Evolutionary conservation across 2,113 vertebrate species (phyloP).

Genomic region (Corapipo altera): DNA sequence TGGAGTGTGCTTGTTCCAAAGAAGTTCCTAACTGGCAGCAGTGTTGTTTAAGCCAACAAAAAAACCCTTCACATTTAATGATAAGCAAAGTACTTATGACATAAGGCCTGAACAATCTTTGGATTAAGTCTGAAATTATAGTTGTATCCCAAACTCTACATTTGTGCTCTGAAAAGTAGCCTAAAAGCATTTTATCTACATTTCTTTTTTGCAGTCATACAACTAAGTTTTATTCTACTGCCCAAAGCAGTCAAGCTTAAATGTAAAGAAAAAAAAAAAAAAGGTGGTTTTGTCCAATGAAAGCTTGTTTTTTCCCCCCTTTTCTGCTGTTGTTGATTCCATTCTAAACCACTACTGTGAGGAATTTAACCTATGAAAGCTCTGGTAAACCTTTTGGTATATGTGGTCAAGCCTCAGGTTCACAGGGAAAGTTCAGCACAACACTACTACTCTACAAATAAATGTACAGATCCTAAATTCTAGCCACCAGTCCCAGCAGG

Average conservation of each 20-base stretch:
- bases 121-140: neutral
- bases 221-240: neutral
- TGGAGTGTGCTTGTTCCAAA: neutral
- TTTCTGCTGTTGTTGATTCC: neutral
- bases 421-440: neutral
- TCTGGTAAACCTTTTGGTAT: neutral
- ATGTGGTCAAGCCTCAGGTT: neutral
- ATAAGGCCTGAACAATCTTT: neutral
- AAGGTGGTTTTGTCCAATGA: neutral
- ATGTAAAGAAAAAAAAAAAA: neutral
- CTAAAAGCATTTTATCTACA: neutral
- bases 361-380: neutral
- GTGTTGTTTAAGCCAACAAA: neutral
- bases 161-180: neutral
- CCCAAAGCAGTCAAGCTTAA: neutral
- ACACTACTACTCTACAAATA: neutral
- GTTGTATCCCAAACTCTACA: neutral
- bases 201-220: neutral
- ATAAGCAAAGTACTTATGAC: neutral
- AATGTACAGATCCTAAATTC: neutral
- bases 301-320: neutral
- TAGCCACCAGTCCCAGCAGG: neutral
- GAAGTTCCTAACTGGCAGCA: neutral
- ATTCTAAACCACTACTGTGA: neutral
- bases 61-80: neutral